These are phyloP conservation scores for Molossus alvarezi DNA, from an alignment of 2,797 vertebrate genomes.

Conservation along the genomic window DNA sequence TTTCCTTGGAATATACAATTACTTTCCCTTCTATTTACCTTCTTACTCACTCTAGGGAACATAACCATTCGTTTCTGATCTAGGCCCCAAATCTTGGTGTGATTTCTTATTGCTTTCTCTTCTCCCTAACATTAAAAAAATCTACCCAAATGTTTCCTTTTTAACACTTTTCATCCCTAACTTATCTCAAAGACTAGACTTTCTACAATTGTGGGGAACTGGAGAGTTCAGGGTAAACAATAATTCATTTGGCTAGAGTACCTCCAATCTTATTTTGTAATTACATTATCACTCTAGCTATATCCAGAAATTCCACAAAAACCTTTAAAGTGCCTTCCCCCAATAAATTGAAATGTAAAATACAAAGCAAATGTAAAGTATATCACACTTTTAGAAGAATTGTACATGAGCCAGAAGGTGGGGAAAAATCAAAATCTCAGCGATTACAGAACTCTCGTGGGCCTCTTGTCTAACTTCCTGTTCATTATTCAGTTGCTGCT, in stretches of 20 bases:
- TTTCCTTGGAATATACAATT: neutral
- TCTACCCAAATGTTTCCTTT: constrained; percentile 47
- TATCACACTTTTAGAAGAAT: constrained; percentile 9
- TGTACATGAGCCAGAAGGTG: neutral
- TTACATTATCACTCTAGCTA: constrained; percentile 29
- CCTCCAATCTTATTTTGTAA: constrained; percentile 63
- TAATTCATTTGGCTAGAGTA: constrained; percentile 67
- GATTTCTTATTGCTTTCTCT: constrained; percentile 62
- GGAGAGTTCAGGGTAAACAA: constrained; percentile 48
- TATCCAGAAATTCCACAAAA: constrained; percentile 49
- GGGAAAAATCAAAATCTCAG: neutral
- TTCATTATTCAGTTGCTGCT: neutral
- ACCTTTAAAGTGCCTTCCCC: neutral
- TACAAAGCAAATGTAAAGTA: constrained; percentile 50
- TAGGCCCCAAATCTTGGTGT: constrained; percentile 27
- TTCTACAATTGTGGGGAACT: neutral
- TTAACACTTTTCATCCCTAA: constrained; percentile 41
- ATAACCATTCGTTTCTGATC: constrained; percentile 39
- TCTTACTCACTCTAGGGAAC: constrained; percentile 63
- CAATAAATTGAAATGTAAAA: constrained; percentile 62
- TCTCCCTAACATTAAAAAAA: constrained; percentile 56
- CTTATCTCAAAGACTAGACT: constrained; percentile 56
- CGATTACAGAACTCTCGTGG: neutral
- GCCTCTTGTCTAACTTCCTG: neutral
- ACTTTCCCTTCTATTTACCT: constrained; percentile 42